phyloP scores from a whole-genome alignment of 1,140 invertebrate species.

The Eulimnadia texana region DNA sequence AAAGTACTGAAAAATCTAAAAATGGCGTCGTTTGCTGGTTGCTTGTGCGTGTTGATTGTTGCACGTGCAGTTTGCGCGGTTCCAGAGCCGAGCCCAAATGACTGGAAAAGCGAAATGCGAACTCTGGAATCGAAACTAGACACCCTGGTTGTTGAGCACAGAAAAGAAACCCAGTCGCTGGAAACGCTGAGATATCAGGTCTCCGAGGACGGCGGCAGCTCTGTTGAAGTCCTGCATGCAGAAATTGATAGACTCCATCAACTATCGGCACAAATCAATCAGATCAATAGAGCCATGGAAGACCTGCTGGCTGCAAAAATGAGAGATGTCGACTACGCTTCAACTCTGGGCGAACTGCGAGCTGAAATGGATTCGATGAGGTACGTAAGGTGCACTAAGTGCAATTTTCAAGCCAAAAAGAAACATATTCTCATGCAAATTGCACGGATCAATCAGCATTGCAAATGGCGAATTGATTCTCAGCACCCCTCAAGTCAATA shows the following conservation, averaged over 20 bases:
- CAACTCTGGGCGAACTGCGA: constrained; percentile 9
- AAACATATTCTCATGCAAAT: too few species aligned
- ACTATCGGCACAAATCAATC: constrained; percentile 5
- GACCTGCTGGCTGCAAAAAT: constrained; percentile 12
- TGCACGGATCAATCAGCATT: too few species aligned
- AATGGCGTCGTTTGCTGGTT: background rate
- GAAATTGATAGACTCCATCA: constrained; percentile 7
- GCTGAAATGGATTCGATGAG: constrained; percentile 11
- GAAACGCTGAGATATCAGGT: background rate
- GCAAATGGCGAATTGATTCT: too few species aligned
- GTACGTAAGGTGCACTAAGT: background rate
- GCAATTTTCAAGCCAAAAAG: too few species aligned
- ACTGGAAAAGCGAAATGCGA: background rate
- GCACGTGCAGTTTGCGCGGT: background rate
- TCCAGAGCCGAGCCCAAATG: background rate
- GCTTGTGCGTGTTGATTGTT: background rate
- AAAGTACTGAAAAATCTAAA: background rate
- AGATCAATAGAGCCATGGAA: constrained; percentile 8
- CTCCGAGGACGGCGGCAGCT: background rate
- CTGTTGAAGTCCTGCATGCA: background rate
- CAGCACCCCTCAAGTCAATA: too few species aligned
- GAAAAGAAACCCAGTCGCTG: background rate
- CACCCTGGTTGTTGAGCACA: background rate
- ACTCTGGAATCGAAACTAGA: background rate
- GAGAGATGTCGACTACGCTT: constrained; percentile 13